A percentile compares a stretch with the other conserved stretches of the same genome.
Evolutionary conservation across 2,113 vertebrate species (phyloP).

Genomic region (Pteropus alecto): DNA sequence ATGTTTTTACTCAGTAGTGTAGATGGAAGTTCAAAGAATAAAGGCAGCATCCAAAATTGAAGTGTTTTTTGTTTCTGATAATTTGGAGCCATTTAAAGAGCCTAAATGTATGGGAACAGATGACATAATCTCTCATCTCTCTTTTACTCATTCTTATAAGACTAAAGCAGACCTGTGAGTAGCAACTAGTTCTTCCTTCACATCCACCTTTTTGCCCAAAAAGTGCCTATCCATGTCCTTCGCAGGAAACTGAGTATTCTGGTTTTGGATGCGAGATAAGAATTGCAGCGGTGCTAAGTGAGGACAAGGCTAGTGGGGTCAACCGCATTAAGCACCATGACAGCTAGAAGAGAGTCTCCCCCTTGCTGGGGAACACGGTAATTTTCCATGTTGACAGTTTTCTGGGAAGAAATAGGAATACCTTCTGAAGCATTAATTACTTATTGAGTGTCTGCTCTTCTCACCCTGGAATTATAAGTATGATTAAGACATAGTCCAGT

Average conservation of each 20-base stretch:
- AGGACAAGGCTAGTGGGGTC: not conserved
- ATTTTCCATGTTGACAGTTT: slow-evolving; percentile 44
- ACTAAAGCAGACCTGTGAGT: not conserved
- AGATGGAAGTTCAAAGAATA: not conserved
- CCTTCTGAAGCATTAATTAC: slow-evolving; percentile 48
- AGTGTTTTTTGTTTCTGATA: not conserved
- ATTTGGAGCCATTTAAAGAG: not conserved
- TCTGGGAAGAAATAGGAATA: slow-evolving; percentile 25
- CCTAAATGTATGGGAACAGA: not conserved
- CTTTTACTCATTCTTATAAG: not conserved
- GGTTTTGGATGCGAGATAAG: not conserved
- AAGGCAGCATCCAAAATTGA: not conserved
- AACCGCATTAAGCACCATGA: not conserved
- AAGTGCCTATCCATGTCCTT: not conserved
- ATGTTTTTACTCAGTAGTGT: not conserved
- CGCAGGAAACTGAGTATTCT: not conserved
- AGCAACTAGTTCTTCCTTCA: not conserved
- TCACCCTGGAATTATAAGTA: slow-evolving; percentile 28
- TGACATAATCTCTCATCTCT: not conserved
- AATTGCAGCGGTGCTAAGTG: not conserved
- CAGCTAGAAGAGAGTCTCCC: not conserved
- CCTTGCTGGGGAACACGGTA: slow-evolving; percentile 24
- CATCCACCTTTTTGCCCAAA: not conserved
- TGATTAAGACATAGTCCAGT: slow-evolving; percentile 4
- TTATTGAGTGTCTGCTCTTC: slow-evolving; percentile 13